Conservation (phyloP, 2,797 vertebrate species). For the Hafferia zeledoni region DNA sequence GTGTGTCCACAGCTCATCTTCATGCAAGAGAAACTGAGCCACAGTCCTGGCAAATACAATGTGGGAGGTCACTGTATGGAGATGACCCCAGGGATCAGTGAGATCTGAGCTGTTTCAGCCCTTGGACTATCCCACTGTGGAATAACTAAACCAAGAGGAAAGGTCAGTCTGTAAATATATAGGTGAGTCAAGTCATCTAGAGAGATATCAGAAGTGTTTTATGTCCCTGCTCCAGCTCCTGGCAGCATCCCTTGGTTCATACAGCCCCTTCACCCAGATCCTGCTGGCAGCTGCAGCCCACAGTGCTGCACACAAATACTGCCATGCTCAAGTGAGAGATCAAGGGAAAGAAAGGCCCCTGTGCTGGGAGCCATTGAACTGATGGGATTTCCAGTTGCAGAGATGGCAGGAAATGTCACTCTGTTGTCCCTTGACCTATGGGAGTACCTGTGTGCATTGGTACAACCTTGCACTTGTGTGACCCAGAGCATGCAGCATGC, state of each 20-base stretch:
- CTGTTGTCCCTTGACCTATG: background rate
- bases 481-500: background rate
- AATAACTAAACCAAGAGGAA: background rate
- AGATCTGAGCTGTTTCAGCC: background rate
- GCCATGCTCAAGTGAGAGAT: background rate
- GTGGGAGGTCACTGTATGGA: background rate
- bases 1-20: background rate
- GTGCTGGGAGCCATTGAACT: background rate
- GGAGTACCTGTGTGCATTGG: background rate
- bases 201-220: background rate
- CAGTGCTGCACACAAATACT: background rate
- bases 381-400: background rate
- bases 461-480: background rate
- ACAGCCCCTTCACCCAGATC: background rate
- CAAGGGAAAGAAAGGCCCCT: background rate
- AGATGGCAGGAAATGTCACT: background rate
- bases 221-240: background rate
- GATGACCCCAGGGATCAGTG: background rate
- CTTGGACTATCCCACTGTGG: background rate
- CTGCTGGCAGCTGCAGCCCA: background rate
- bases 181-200: background rate
- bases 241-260: background rate
- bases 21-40: background rate
- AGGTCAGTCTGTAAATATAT: background rate
- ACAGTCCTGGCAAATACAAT: accelerated